A percentile compares a stretch with the other conserved stretches of the same genome.
phyloP scores from a whole-genome alignment of 2,113 vertebrate genomes.

The Peromyscus leucopus region DNA sequence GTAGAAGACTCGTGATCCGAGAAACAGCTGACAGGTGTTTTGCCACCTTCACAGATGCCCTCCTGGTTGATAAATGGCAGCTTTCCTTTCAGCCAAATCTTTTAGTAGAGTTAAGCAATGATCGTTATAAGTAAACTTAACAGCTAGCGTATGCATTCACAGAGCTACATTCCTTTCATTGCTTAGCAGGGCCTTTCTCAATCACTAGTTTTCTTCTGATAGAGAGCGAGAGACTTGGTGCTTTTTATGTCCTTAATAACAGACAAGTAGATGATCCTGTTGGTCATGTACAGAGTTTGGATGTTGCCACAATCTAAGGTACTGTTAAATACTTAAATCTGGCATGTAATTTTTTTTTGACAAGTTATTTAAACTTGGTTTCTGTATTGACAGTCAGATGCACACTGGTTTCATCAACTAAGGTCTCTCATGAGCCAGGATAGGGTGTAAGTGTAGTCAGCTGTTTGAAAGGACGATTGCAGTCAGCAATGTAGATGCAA shows the following conservation, averaged over 20 bases:
- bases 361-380: constrained; percentile 79
- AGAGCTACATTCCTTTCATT: constrained; percentile 60
- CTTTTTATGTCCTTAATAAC: constrained; percentile 55
- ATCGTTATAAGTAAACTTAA: constrained; percentile 56
- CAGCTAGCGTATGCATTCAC: constrained; percentile 44
- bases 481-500: constrained; percentile 60
- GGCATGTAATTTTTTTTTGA: constrained; percentile 64
- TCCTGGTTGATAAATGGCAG: constrained; percentile 62
- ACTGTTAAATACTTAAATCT: constrained; percentile 78
- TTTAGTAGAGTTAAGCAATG: constrained; percentile 53
- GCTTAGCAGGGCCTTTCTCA: constrained; percentile 53
- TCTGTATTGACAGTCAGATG: constrained; percentile 63
- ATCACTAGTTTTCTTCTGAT: constrained; percentile 54
- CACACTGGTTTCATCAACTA: constrained; percentile 71
- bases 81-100: constrained; percentile 57
- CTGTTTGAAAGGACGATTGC: constrained; percentile 70
- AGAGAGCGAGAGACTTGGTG: constrained; percentile 22
- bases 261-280: constrained; percentile 47
- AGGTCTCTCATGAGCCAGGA: constrained; percentile 51
- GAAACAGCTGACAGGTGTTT: constrained; percentile 65
- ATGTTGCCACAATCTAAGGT: constrained; percentile 46
- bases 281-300: background rate
- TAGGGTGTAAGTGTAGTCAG: constrained; percentile 62
- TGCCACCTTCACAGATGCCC: constrained; percentile 57
- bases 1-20: constrained; percentile 28